Evolutionary conservation across 2,113 vertebrate genomes (phyloP), one percentile per base, ranked within the genome.

Genomic region (Hucho hucho): DNA sequence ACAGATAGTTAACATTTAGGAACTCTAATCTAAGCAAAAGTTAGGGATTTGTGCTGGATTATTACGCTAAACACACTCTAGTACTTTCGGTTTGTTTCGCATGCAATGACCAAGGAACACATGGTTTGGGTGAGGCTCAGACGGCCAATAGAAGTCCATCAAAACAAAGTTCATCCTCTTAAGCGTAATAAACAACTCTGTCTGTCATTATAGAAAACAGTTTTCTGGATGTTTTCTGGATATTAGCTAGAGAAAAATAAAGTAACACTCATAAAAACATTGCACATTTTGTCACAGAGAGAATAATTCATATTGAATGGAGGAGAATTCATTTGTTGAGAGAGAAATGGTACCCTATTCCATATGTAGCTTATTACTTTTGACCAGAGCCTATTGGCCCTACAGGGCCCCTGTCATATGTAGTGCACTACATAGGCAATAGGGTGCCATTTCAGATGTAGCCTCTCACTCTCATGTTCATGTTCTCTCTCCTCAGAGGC

Each of bases 81-180:
- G 58, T 11, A 61, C n/a, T n/a, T 61, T 22, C 2, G 11, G 4
- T 61, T 61, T 24, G 58, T n/a, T 53, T 70, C 25, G 37, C 43
- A 70, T 43, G n/a, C 68, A 61, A 61, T 13, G 9, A 22, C n/a
- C 58, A 9, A 71, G 46, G 56, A 47, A 28, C 46, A 9, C 18
- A 53, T 53, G 49, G 49, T 53, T 53, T 53, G 49, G 49, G 49
- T 53, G 16, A 53, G 49, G 49, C 14, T 53, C 49, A 71, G 69
- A 26, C 69, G 49, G 16, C 69, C 69, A 71, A 37, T 53, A 49
- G 68, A 70, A 53, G 46, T 70, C 26, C 43, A 22, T 70, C 68
- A 61, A 13, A 61, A 61, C 58, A 61, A 61, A n/a, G 22, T 24
- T 70, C 46, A 46, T 70, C 68, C 68, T 49, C 68, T 59, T 59